phyloP scores from a whole-genome alignment of 2,113 vertebrate genomes.

The Leiothrix lutea region DNA sequence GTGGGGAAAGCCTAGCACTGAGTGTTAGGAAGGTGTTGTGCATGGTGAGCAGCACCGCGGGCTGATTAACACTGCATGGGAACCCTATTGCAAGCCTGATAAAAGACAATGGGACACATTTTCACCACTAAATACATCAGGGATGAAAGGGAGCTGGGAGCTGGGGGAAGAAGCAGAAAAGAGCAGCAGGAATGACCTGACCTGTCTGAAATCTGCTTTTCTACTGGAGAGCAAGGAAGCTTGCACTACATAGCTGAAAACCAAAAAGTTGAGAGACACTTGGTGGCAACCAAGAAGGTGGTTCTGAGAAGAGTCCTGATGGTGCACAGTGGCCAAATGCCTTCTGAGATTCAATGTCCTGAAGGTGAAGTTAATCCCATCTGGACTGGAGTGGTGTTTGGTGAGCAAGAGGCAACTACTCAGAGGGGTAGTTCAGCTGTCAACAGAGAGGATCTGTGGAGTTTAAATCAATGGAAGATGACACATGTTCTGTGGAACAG shows the following conservation, averaged over 20 bases:
- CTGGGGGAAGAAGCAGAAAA: not conserved
- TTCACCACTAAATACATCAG: constrained; percentile 14
- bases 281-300: fast-evolving
- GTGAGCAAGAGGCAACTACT: not conserved
- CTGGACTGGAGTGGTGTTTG: not conserved
- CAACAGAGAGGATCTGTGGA: not conserved
- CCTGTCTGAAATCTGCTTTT: not conserved
- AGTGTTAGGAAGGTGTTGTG: not conserved
- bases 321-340: not conserved
- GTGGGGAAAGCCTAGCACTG: not conserved
- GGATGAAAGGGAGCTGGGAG: not conserved
- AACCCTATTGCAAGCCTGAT: not conserved
- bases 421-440: not conserved
- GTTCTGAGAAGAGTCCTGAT: not conserved
- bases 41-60: not conserved
- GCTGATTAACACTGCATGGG: not conserved
- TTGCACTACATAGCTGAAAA: fast-evolving
- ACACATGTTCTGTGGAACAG: not conserved
- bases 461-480: not conserved
- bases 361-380: not conserved
- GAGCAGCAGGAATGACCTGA: not conserved
- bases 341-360: not conserved
- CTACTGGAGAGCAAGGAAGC: not conserved
- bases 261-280: not conserved
- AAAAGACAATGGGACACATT: constrained; percentile 39